Evolutionary conservation across 1,140 invertebrate species (phyloP), one percentile per base, ranked within the genome.

Genomic region (Papilio aristodemus): DNA sequence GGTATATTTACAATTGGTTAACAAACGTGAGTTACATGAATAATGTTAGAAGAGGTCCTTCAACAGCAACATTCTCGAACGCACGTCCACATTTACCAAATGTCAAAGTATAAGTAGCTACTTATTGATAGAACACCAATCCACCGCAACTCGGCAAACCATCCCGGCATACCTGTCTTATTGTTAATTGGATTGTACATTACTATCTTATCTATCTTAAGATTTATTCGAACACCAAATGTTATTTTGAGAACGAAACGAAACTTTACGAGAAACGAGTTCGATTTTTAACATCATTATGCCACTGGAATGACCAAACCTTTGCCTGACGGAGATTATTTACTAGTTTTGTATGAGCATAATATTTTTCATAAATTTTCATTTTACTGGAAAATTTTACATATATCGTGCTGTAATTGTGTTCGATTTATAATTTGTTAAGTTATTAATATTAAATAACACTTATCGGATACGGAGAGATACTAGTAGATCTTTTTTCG

Each of bases 1-100:
- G 87, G 84, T 91, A 89, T 91, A 91, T 91, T 91, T 91, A 91
- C 87, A 91, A 78, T 86, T 87, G 82, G 84, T 83, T 89, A 89
- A 89, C 87, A 89, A 91, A 89, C 82, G 83, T 89, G 87, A 87
- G 82, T 87, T 90, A 90, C 78, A 87, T 91, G 82, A 83, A 80
- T 90, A 78, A 86, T 80, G 69, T 86, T 79, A 82, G 79, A 84
- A 80, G 78, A 84, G 81, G 77, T 85, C 85, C 74, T 75, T 77
- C 76, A 78, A 81, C 73, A 76, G 74, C 80, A 83, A 80, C 77
- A 71, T 78, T 70, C n/a, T 50, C 50, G 50, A 59, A 74, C 70
- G 71, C 69, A 79, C 75, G 76, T 80, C 50, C 76, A 80, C 77
- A 81, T 78, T 62, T 72, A 71, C 71, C 60, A 73, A 78, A 75